Conservation (phyloP, 2,113 vertebrate genomes). For the Kryptolebias marmoratus region DNA sequence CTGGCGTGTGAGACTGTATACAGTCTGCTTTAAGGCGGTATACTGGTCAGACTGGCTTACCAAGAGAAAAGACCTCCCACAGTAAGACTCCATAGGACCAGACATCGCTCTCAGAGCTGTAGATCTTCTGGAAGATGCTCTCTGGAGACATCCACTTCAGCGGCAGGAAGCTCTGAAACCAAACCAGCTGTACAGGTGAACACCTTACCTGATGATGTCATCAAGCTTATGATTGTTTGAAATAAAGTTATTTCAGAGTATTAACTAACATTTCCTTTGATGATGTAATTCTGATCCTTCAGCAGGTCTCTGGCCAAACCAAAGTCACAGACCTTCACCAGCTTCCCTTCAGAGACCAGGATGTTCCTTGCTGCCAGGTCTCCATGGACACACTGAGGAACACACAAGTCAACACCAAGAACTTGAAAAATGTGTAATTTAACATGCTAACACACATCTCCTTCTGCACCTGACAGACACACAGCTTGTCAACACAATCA, state of each 20-base stretch:
- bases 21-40: too few relatives aligned
- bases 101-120: conserved; percentile 88
- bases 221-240: not conserved
- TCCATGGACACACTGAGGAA: conserved; percentile 86
- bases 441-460: too few relatives aligned
- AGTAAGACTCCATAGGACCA: conserved; percentile 92
- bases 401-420: not conserved
- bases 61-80: conserved; percentile 93
- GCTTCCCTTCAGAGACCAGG: conserved; percentile 64
- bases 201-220: not conserved
- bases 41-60: conserved; percentile 61
- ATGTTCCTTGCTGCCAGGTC: conserved; percentile 80
- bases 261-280: conserved; percentile 87
- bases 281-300: conserved; percentile 87
- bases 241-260: not conserved
- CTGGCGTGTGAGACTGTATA: not conserved
- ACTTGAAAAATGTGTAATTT: not conserved
- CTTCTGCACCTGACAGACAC: not conserved
- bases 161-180: conserved; percentile 61
- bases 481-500: not conserved
- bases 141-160: conserved; percentile 76
- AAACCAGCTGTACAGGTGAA: not conserved
- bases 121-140: conserved; percentile 88
- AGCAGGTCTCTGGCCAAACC: conserved; percentile 87
- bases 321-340: conserved; percentile 84